A percentile compares a stretch with the other conserved stretches of the same genome.
Conservation (phyloP, 1,140 invertebrate genomes). For the Cylas formicarius region DNA sequence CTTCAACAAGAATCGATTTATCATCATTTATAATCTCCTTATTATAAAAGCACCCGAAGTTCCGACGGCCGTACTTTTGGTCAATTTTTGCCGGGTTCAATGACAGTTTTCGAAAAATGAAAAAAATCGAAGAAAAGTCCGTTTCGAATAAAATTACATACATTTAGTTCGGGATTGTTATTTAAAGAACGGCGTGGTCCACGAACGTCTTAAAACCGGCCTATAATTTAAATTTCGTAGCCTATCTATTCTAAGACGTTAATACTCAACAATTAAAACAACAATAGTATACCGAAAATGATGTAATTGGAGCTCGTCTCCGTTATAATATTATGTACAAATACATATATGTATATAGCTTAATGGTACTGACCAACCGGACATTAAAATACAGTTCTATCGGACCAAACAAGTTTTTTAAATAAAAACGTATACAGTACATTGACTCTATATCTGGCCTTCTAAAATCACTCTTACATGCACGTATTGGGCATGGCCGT, state of each 20-base stretch:
- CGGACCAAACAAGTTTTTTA: slow-evolving; percentile 24
- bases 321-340: slow-evolving; percentile 10
- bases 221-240: too few species aligned
- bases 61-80: too few species aligned
- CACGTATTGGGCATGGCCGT: slow-evolving; percentile 31
- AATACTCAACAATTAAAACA: slow-evolving; percentile 14
- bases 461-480: slow-evolving; percentile 33
- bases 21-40: too few species aligned
- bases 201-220: too few species aligned
- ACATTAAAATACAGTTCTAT: slow-evolving; percentile 31
- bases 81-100: too few species aligned
- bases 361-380: slow-evolving; percentile 33
- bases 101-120: too few species aligned
- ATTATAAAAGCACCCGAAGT: too few species aligned
- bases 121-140: too few species aligned
- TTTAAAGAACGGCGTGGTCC: too few species aligned
- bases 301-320: slow-evolving; percentile 16
- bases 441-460: slow-evolving; percentile 21
- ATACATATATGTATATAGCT: slow-evolving; percentile 19
- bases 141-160: too few species aligned
- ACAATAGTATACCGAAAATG: slow-evolving; percentile 9
- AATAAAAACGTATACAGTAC: slow-evolving; percentile 14
- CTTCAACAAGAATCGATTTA: too few species aligned
- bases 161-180: too few species aligned
- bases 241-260: slow-evolving; percentile 8